A percentile compares a stretch with the other conserved stretches of the same genome.
Evolutionary conservation across 2,888 invertebrate genomes (phyloP).

Genomic region (Isoperla grammatica): DNA sequence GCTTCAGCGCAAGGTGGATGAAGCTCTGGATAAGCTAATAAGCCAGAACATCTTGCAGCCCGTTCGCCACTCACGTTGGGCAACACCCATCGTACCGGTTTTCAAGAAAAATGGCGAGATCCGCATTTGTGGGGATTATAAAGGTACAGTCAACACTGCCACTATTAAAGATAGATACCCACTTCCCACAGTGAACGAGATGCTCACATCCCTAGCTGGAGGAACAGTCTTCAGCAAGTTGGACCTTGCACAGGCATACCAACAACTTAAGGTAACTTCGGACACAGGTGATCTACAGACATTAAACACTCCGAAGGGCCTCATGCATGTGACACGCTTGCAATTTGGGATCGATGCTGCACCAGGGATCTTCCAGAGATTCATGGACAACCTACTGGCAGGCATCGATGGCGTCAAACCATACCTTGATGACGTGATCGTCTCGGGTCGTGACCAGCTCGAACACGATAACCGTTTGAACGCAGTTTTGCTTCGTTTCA

Average conservation of each 20-base stretch:
- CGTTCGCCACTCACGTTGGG: too few relatives aligned
- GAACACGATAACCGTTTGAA: constrained; percentile 2
- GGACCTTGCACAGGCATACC: constrained; percentile 8
- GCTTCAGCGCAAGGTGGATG: too few relatives aligned
- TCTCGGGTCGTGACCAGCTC: not conserved
- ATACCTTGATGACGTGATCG: not conserved
- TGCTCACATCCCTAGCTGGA: too few relatives aligned
- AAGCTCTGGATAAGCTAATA: too few relatives aligned
- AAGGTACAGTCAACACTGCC: too few relatives aligned
- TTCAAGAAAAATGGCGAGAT: too few relatives aligned
- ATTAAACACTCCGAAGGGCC: not conserved
- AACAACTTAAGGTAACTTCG: not conserved
- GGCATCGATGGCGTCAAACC: not conserved
- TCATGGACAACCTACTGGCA: constrained; percentile 26
- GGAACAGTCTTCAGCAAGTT: constrained; percentile 6
- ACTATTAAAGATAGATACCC: too few relatives aligned
- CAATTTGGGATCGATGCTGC: constrained; percentile 34
- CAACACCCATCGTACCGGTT: too few relatives aligned
- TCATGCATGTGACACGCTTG: constrained; percentile 30
- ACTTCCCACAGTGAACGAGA: too few relatives aligned
- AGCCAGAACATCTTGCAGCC: too few relatives aligned
- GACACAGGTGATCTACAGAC: not conserved
- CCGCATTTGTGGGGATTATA: too few relatives aligned
- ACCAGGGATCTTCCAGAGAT: constrained; percentile 28
- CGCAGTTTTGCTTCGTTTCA: constrained; percentile 9